phyloP scores from a whole-genome alignment of 2,888 invertebrate genomes.

The Apodemia mormo region DNA sequence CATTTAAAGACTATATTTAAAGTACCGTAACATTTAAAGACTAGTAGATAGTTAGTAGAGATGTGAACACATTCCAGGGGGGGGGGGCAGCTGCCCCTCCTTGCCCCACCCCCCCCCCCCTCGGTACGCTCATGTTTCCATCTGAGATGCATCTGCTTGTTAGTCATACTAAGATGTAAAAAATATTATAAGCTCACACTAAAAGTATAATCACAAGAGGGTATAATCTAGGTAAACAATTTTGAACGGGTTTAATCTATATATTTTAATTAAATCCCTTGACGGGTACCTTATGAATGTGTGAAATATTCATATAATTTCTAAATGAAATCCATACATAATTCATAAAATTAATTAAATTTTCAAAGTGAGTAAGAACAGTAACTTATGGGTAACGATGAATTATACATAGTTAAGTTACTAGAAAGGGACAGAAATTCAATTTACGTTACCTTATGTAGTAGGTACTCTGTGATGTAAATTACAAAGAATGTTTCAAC shows the following conservation, averaged over 20 bases:
- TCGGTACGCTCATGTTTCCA: no score
- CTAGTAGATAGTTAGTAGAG: no score
- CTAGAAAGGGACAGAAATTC: not conserved
- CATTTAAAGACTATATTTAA: no score
- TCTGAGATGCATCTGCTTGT: no score
- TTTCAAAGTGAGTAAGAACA: not conserved
- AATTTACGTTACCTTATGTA: not conserved
- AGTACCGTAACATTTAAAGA: no score
- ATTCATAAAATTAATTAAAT: slow-evolving; percentile 10
- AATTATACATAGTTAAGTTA: not conserved
- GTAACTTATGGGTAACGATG: not conserved
- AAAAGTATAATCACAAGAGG: not conserved
- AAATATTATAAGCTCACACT: not conserved
- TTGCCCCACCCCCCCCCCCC: no score
- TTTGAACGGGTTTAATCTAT: not conserved
- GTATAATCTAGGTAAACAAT: not conserved
- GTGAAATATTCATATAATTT: slow-evolving; percentile 1
- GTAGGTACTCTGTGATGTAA: no score
- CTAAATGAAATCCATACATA: slow-evolving; percentile 8
- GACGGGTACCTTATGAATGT: not conserved
- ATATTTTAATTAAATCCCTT: not conserved
- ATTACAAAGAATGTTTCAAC: no score
- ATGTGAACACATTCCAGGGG: no score
- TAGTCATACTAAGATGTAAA: no score
- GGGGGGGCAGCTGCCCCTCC: no score